Conservation (phyloP, 2,888 invertebrate genomes). For the Pseudococcus jackbeardsleyi region DNA sequence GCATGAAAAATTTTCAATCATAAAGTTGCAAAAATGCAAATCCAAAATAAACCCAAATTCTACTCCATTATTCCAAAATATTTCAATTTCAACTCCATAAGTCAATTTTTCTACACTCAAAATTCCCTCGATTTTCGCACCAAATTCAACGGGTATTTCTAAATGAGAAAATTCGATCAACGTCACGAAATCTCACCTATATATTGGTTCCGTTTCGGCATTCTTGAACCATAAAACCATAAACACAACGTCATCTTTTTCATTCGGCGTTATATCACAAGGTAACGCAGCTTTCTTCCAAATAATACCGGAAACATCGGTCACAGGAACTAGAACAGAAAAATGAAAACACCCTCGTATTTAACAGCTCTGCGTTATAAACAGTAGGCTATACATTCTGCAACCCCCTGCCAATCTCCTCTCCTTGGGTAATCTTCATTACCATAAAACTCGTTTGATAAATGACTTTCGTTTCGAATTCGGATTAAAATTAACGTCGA, state of each 20-base stretch:
- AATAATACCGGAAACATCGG: constrained; percentile 84
- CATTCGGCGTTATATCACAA: constrained; percentile 86
- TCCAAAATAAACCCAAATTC: too few relatives aligned
- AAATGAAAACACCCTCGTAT: constrained; percentile 49
- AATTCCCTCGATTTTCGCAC: not conserved
- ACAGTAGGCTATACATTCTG: not conserved
- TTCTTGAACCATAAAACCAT: constrained; percentile 94
- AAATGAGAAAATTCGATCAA: not conserved
- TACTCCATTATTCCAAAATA: too few relatives aligned
- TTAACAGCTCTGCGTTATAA: not conserved
- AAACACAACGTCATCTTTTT: constrained; percentile 84
- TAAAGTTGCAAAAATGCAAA: too few relatives aligned
- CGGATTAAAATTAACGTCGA: constrained; percentile 19
- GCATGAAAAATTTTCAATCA: too few relatives aligned
- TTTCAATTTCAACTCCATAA: too few relatives aligned
- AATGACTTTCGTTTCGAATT: not conserved
- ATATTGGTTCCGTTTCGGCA: constrained; percentile 84
- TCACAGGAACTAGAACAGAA: constrained; percentile 79
- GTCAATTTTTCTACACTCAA: too few relatives aligned
- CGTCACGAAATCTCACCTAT: constrained; percentile 76
- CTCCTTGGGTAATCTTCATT: not conserved
- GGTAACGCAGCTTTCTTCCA: constrained; percentile 87
- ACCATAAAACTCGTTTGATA: constrained; percentile 29
- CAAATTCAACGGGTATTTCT: not conserved
- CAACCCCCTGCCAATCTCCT: not conserved